These are phyloP conservation scores for Thaumatotibia leucotreta DNA, from an alignment of 1,140 invertebrate species.

Conservation along the genomic window DNA sequence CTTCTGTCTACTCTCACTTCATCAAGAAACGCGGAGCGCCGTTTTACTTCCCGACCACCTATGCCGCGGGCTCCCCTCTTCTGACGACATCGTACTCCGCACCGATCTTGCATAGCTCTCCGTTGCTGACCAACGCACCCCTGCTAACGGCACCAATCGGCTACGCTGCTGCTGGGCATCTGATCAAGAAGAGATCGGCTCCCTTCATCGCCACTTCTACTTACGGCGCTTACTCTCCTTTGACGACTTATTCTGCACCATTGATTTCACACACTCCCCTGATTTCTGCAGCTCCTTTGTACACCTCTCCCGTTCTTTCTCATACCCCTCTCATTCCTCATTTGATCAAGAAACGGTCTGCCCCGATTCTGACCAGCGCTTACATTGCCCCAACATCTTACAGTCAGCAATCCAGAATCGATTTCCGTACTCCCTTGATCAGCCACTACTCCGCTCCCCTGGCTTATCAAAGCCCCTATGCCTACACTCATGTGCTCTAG, in stretches of 20 bases:
- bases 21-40: constrained; percentile 56
- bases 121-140: constrained; percentile 39
- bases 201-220: constrained; percentile 24
- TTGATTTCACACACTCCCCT: background rate
- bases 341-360: constrained; percentile 58
- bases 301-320: background rate
- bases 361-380: constrained; percentile 33
- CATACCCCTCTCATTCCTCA: constrained; percentile 28
- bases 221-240: constrained; percentile 14
- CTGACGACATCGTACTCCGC: constrained; percentile 38
- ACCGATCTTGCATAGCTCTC: constrained; percentile 31
- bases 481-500: constrained; percentile 27
- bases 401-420: constrained; percentile 44
- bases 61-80: constrained; percentile 23
- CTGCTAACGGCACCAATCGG: constrained; percentile 17
- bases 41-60: constrained; percentile 24
- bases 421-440: constrained; percentile 32
- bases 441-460: constrained; percentile 37
- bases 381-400: constrained; percentile 25
- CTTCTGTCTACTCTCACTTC: constrained; percentile 37
- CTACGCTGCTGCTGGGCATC: constrained; percentile 35
- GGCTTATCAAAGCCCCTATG: constrained; percentile 36
- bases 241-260: constrained; percentile 13
- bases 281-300: background rate
- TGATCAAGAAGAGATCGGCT: constrained; percentile 63